Evolutionary conservation across 2,113 vertebrate species (phyloP).

Genomic region (Protobothrops flavoviridis): DNA sequence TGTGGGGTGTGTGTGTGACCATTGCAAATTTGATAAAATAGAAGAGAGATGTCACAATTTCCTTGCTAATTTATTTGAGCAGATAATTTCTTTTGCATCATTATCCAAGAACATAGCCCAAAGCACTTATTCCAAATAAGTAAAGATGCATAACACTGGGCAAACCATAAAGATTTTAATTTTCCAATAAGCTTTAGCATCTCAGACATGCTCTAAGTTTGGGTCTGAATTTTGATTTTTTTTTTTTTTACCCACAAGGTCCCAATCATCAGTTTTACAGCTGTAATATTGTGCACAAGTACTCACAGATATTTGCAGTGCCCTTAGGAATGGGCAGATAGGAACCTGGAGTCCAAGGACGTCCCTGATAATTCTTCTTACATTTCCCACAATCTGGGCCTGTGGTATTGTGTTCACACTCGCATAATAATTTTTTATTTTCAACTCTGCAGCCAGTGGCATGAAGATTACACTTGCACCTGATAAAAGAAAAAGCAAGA

Average conservation of each 20-base stretch:
- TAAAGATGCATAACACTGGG: neutral
- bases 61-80: neutral
- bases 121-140: neutral
- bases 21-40: neutral
- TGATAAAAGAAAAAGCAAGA: conserved; percentile 70
- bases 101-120: neutral
- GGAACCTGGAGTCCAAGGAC: conserved; percentile 93
- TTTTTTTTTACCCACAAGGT: neutral
- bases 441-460: conserved; percentile 94
- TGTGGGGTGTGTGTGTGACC: neutral
- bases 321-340: conserved; percentile 98
- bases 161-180: neutral
- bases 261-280: conserved; percentile 22
- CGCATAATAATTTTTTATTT: conserved; percentile 92
- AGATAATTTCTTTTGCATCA: neutral
- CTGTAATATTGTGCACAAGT: conserved; percentile 44
- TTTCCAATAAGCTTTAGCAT: neutral
- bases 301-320: conserved; percentile 99
- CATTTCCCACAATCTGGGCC: conserved; percentile 97
- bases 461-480: conserved; percentile 99
- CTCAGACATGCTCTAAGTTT: neutral
- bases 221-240: neutral
- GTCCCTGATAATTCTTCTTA: conserved; percentile 96
- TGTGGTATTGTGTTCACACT: conserved; percentile 98
- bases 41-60: neutral